Percentiles rank a stretch among this genome's conserved stretches.
Conservation (phyloP, 2,113 vertebrate species). For the Lota lota region DNA sequence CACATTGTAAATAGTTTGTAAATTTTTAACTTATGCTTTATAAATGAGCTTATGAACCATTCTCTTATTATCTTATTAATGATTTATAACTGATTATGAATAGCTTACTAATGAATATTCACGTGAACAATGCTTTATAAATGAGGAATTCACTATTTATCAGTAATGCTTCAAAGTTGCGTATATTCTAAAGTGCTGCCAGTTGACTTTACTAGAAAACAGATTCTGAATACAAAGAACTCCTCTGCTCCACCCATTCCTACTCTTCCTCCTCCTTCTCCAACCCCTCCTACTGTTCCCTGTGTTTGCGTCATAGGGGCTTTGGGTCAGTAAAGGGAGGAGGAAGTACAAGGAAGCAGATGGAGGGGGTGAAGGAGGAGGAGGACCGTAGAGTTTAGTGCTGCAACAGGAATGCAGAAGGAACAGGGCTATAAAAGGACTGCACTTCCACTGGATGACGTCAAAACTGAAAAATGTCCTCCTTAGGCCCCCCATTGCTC, state of each 20-base stretch:
- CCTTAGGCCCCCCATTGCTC: slow-evolving; percentile 23
- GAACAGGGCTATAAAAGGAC: slow-evolving; percentile 71
- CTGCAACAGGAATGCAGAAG: slow-evolving; percentile 59
- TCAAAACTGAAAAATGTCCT: slow-evolving; percentile 61
- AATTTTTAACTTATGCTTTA: too few species aligned
- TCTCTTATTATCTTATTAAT: too few species aligned
- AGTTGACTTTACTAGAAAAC: too few species aligned
- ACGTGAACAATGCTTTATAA: too few species aligned
- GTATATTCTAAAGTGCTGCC: too few species aligned
- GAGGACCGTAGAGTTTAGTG: slow-evolving; percentile 12
- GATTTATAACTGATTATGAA: too few species aligned
- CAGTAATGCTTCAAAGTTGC: too few species aligned
- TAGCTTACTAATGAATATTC: too few species aligned
- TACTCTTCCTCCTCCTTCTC: slow-evolving; percentile 5
- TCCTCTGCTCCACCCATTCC: slow-evolving; percentile 4
- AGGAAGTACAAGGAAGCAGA: background rate
- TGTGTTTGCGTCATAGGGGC: slow-evolving; percentile 51
- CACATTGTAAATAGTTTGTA: too few species aligned
- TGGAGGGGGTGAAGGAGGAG: background rate
- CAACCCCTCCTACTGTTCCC: slow-evolving; percentile 24
- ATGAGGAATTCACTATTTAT: too few species aligned
- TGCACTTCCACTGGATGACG: slow-evolving; percentile 65
- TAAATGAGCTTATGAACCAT: too few species aligned
- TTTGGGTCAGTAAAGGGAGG: background rate
- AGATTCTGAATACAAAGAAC: background rate